A percentile compares a stretch with the other conserved stretches of the same genome.
These are phyloP conservation scores for Echeneis naucrates DNA, from an alignment of 2,797 vertebrate genomes.

Conservation along the genomic window DNA sequence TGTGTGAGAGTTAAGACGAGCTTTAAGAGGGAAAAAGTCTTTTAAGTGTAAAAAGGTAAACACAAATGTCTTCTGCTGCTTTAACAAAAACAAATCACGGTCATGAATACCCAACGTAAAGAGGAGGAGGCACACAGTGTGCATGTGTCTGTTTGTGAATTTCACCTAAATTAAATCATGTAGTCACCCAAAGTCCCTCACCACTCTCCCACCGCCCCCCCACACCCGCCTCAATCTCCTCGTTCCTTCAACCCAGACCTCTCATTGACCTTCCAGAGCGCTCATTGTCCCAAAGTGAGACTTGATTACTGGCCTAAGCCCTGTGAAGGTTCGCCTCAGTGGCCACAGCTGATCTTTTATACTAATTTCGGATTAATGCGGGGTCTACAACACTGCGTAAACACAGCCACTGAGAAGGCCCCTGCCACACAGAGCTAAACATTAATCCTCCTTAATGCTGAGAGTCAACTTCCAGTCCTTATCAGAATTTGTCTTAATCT, in stretches of 20 bases:
- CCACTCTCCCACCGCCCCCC: conserved; percentile 21
- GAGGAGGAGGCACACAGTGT: conserved; percentile 32
- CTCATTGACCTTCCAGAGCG: conserved; percentile 81
- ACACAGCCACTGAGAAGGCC: conserved; percentile 94
- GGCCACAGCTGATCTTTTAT: conserved; percentile 98
- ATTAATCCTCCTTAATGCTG: conserved; percentile 99
- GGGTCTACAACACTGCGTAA: conserved; percentile 96
- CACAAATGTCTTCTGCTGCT: conserved; percentile 46
- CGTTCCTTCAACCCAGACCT: conserved; percentile 65
- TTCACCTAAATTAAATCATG: conserved; percentile 79
- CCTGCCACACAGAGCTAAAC: conserved; percentile 96
- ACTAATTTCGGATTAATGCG: conserved; percentile 99
- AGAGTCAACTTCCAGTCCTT: conserved; percentile 99
- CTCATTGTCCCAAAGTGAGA: conserved; percentile 85
- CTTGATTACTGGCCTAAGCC: conserved; percentile 92
- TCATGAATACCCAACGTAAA: conserved; percentile 12
- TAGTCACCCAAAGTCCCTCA: conserved; percentile 67
- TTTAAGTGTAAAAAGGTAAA: conserved; percentile 71
- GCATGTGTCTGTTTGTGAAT: conserved; percentile 20
- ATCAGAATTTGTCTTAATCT: conserved; percentile 99
- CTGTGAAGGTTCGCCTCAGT: conserved; percentile 88
- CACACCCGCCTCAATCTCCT: conserved; percentile 71
- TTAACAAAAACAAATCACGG: conserved; percentile 63
- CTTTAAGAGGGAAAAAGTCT: conserved; percentile 59
- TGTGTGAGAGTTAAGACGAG: conserved; percentile 54